These are phyloP conservation scores for Mnemiopsis leidyi DNA, from an alignment of 37 sponge, comb jelly and placozoan genomes.

Conservation along the genomic window DNA sequence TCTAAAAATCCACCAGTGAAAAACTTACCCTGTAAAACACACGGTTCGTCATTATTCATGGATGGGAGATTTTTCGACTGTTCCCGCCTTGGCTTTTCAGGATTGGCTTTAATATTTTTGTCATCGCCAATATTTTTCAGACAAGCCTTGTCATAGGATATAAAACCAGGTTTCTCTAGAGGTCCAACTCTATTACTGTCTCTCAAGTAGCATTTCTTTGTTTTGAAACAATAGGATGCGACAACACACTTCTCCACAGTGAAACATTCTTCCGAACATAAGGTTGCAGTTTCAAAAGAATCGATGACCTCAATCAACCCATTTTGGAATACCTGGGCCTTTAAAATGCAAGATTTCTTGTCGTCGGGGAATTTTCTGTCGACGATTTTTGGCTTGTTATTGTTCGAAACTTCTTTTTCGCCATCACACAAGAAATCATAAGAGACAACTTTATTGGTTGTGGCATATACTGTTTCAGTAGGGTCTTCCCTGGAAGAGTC, in stretches of 20 bases:
- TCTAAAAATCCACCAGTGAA: neutral
- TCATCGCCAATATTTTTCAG: neutral
- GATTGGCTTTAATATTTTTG: neutral
- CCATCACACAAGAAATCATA: slow-evolving; percentile 1
- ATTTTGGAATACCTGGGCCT: neutral
- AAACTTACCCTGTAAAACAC: neutral
- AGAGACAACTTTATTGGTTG: neutral
- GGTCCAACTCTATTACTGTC: neutral
- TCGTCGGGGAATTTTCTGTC: neutral
- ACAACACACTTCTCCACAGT: neutral
- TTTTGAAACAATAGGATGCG: neutral
- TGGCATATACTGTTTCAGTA: neutral
- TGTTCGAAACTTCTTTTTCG: neutral
- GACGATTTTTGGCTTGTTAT: neutral
- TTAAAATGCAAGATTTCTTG: neutral
- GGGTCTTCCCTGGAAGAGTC: neutral
- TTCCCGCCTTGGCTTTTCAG: neutral
- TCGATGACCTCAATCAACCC: neutral
- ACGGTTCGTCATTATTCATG: neutral
- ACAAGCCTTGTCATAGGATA: neutral
- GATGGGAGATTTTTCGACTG: too few species aligned
- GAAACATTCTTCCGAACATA: neutral
- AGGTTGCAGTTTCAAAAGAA: neutral
- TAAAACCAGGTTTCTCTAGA: neutral
- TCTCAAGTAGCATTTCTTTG: slow-evolving; percentile 27